Percentiles rank a stretch among this genome's conserved stretches.
Evolutionary conservation across 2,888 invertebrate species (phyloP).

Genomic region (Oligia strigilis): DNA sequence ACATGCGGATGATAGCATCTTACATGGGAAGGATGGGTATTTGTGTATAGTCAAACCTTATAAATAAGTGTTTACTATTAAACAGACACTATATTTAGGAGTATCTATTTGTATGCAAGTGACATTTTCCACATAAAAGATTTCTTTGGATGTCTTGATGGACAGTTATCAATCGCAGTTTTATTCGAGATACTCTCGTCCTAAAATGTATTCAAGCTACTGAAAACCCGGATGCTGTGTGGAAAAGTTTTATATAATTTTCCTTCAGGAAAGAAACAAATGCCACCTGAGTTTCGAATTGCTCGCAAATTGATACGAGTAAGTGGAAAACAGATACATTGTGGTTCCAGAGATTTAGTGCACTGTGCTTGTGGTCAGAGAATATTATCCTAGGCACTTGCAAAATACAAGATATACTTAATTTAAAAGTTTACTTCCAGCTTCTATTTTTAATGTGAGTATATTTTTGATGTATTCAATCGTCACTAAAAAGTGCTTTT

Average conservation of each 20-base stretch:
- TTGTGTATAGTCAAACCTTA: constrained; percentile 17
- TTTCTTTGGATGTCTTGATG: background rate
- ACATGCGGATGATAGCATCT: constrained; percentile 17
- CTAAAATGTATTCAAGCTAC: background rate
- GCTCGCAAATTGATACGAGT: constrained; percentile 4
- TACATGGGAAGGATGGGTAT: background rate
- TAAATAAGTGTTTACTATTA: constrained; percentile 1
- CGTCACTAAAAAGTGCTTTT: background rate
- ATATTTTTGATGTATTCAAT: background rate
- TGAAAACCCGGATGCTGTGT: too few relatives aligned
- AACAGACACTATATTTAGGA: background rate
- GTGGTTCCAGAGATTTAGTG: background rate
- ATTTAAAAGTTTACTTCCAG: background rate
- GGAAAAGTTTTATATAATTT: background rate
- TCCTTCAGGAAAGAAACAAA: background rate
- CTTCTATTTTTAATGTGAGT: constrained; percentile 14
- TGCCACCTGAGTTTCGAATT: constrained; percentile 16
- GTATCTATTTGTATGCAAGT: background rate
- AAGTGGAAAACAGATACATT: background rate
- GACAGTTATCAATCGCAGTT: background rate
- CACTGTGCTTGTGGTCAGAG: background rate
- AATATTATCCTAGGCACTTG: too few relatives aligned
- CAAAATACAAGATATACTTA: background rate
- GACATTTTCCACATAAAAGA: background rate
- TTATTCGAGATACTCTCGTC: background rate